A percentile compares a stretch with the other conserved stretches of the same genome.
phyloP scores from a whole-genome alignment of 30 jellyfish, hydroid and myxozoan genomes.

The Turritopsis rubra region DNA sequence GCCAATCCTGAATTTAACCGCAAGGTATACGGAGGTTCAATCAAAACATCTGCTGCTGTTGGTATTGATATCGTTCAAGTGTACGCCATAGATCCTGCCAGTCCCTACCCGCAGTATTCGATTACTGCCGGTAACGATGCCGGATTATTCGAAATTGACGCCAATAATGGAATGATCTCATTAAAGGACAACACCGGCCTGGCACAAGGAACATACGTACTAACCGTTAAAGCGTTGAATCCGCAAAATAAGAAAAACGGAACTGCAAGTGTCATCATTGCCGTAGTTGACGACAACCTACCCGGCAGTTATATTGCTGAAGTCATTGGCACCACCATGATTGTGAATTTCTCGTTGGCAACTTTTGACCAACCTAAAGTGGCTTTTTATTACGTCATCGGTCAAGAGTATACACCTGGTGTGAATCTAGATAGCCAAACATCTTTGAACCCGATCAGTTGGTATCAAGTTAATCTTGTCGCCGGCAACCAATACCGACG shows the following conservation, averaged over 20 bases:
- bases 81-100: constrained; percentile 54
- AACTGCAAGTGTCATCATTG: constrained; percentile 35
- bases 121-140: constrained; percentile 40
- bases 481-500: constrained; percentile 47
- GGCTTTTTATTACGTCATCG: constrained; percentile 42
- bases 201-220: constrained; percentile 2
- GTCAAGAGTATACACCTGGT: constrained; percentile 41
- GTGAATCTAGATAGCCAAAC: background rate
- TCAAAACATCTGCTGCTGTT: constrained; percentile 53
- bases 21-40: constrained; percentile 3
- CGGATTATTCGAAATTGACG: constrained; percentile 43
- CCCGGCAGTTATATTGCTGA: constrained; percentile 30
- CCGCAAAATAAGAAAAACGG: background rate
- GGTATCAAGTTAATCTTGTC: constrained; percentile 54
- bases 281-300: constrained; percentile 22
- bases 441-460: constrained; percentile 41
- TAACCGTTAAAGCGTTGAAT: constrained; percentile 37
- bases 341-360: constrained; percentile 36
- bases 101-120: constrained; percentile 50
- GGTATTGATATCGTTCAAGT: constrained; percentile 48
- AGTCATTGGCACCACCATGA: constrained; percentile 50
- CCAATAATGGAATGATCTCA: constrained; percentile 35
- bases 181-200: background rate
- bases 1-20: constrained; percentile 18
- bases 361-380: constrained; percentile 57